Base-by-base conservation (phyloP, 2,797 vertebrate species). In the Ceyx erithaca region DNA sequence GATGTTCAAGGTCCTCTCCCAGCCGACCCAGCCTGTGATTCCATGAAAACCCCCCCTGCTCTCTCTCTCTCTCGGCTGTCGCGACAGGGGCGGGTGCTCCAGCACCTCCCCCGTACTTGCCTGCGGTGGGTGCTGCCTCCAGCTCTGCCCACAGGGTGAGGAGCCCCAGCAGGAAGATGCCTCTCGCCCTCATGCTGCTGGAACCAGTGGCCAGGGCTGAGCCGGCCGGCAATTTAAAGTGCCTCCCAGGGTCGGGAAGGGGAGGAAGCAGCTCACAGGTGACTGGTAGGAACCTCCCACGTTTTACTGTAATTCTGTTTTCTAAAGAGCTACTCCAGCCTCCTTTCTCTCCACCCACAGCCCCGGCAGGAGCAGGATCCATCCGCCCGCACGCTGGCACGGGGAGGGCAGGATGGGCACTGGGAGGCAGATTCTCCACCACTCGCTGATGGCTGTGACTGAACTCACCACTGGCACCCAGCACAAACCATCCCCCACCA, bases 241-340 rank as follows among this genome's bases (percentile, higher is more conserved):
- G 69, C 67, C 81, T 76, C 4, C 28, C 61, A 35, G 62, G 66
- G 76, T 26, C 62, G 21, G 83, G 51, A 80, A 69, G 37, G 92
- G 93, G 92, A 93, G 94, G 93, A 86, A 94, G 83, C 70, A 58
- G 70, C 51, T 92, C 66, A 22, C 54, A 77, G 88, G 76, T 86
- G 80, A 91, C 59, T 68, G 59, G 71, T 12, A 92, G 45, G 78
- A 72, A 80, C 95, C 93, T 94, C 95, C 94, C 92, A 94, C 52
- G 3, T 41, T 72, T 88, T 30, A 7, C 63, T 77, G 35, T 48
- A 84, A 88, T 84, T 91, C 51, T 89, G 67, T 55, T 75, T 79
- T 84, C 51, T 63, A 3, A 61, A 40, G 77, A 91, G 59, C 80
- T 41, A 5, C 46, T 84, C 43, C 73, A 79, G 73, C 59, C 6